phyloP scores from a whole-genome alignment of 2,113 vertebrate species.

The Girardinichthys multiradiatus region DNA sequence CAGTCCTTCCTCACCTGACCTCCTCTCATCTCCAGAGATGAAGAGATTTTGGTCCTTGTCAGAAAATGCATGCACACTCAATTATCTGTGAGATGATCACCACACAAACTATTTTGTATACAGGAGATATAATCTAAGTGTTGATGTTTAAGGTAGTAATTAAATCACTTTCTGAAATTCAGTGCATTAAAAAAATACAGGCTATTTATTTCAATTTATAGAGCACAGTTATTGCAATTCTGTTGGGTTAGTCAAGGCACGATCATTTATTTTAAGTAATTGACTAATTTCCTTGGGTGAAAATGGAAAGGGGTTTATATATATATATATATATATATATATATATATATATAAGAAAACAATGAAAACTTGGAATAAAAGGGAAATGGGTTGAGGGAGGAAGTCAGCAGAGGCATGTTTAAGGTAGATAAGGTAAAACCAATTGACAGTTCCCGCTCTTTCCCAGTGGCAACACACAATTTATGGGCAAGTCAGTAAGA shows the following conservation, averaged over 20 bases:
- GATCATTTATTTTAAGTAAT: slow-evolving; percentile 41
- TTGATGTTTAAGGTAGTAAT: slow-evolving; percentile 7
- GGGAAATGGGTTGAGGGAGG: slow-evolving; percentile 54
- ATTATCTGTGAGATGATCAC: slow-evolving; percentile 26
- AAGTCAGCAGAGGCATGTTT: slow-evolving; percentile 76
- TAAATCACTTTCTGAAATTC: background rate
- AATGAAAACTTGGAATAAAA: slow-evolving; percentile 54
- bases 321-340: slow-evolving; percentile 4
- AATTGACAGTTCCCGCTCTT: slow-evolving; percentile 71
- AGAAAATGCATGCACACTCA: slow-evolving; percentile 28
- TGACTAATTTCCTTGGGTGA: slow-evolving; percentile 36
- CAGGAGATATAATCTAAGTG: slow-evolving; percentile 15
- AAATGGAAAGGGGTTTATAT: slow-evolving; percentile 8
- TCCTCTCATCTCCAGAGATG: slow-evolving; percentile 43
- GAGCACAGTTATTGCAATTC: background rate
- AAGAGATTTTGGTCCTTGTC: slow-evolving; percentile 33
- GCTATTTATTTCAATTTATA: slow-evolving; percentile 9
- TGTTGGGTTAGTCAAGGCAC: background rate
- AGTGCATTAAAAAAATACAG: slow-evolving; percentile 1
- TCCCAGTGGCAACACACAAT: slow-evolving; percentile 73
- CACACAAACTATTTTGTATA: background rate
- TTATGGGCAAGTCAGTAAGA: slow-evolving; percentile 73
- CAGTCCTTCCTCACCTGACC: slow-evolving; percentile 44
- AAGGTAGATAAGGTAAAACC: slow-evolving; percentile 79
- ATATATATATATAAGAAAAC: slow-evolving; percentile 37